Conservation (phyloP, 2,797 vertebrate species). For the Pipistrellus nathusii region DNA sequence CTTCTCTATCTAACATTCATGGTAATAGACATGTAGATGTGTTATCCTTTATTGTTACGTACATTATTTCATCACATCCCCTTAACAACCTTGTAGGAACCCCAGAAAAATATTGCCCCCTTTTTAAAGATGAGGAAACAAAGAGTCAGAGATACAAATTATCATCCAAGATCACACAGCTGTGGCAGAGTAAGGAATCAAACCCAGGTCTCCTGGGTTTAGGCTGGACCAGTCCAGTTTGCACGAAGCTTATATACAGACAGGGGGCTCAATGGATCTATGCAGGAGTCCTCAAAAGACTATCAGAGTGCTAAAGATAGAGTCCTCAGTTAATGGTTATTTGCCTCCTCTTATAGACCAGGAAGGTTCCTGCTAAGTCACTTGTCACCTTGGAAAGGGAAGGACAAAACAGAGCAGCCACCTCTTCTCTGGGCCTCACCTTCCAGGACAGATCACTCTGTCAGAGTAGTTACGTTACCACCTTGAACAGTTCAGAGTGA, state of each 20-base stretch:
- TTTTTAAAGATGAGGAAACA: not conserved
- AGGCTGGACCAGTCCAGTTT: not conserved
- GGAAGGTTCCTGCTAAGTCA: not conserved
- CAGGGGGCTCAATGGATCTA: not conserved
- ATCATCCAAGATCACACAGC: not conserved
- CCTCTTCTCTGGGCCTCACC: not conserved
- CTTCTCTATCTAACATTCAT: not conserved
- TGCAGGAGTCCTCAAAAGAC: not conserved
- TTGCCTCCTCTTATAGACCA: not conserved
- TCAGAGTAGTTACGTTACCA: not conserved
- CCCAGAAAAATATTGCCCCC: not conserved
- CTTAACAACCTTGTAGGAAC: not conserved
- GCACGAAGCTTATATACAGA: not conserved
- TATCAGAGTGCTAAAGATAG: not conserved
- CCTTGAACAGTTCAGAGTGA: not conserved
- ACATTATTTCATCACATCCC: not conserved
- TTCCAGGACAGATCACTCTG: not conserved
- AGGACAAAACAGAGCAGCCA: not conserved
- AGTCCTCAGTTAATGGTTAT: not conserved
- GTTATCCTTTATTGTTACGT: not conserved
- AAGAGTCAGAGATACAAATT: not conserved
- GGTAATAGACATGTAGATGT: not conserved
- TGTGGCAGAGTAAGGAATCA: not conserved
- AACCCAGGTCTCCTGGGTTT: not conserved
- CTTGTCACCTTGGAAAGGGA: not conserved